Base-by-base conservation (phyloP, 2,888 invertebrate species). In the Terebella lapidaria region DNA sequence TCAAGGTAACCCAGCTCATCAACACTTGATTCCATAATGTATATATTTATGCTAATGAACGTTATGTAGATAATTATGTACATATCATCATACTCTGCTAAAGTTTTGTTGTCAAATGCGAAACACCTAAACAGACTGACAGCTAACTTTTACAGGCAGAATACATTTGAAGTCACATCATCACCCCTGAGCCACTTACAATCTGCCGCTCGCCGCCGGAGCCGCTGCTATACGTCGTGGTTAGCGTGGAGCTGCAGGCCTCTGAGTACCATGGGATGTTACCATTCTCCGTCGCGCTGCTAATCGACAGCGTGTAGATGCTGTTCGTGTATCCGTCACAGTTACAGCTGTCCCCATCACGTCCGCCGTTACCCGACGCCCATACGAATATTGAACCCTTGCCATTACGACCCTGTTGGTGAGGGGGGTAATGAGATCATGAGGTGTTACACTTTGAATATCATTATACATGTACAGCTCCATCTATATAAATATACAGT, bases 271-370 rank as follows among this genome's bases (percentile, higher is more conserved):
- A 75, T 87, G 89, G 84, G 90, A 95, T 65, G 90, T 94, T 76
- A 24, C 84, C 83, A 54, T 81, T 77, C 71, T 84, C 84, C 24
- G 84, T 83, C 18, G 83, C 84, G 72, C 94, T 94, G 60, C 93
- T 94, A 81, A 99, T 96, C 53, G 94, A 94, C 71, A 99, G 84
- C 22, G 97, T 99, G 89, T 95, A 96, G 75, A 99, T 97, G 62
- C 94, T 94, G 84, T 97, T 99, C 58, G 97, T 97, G 82, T 99
- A 99, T 29, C 97, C 97, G 81, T 99, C 99, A 82, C 97, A 99
- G 81, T 97, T 97, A 83, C 99, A 99, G 81, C 94, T 95, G 69
- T 81, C 81, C 20, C 70, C 88, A 75, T 95, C 93, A 51, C 93
- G 85, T 0, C 97, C 96, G 1, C 97, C 97, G 81, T 99, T 99